Evolutionary conservation across 2,797 vertebrate genomes (phyloP).

Genomic region (Neosilurus mollespiculum): DNA sequence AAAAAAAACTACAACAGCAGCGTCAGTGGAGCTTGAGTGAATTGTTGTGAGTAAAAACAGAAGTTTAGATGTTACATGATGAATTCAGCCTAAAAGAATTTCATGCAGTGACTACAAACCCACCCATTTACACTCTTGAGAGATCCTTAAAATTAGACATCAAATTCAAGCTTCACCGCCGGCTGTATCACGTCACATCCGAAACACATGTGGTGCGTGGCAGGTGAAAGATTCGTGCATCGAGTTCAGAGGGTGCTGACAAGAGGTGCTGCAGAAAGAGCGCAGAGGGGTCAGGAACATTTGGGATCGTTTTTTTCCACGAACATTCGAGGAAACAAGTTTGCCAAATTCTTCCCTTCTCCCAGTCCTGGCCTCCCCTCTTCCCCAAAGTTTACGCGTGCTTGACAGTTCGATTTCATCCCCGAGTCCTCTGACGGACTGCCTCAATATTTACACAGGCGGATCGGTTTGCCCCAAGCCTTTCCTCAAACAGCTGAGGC

Average conservation of each 20-base stretch:
- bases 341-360: conserved; percentile 49
- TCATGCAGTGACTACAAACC: conserved; percentile 3
- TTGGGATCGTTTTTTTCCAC: conserved; percentile 29
- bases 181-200: conserved; percentile 26
- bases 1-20: not conserved
- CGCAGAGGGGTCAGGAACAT: conserved; percentile 32
- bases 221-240: conserved; percentile 37
- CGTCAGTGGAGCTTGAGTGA: conserved; percentile 1
- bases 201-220: conserved; percentile 28
- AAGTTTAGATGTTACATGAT: conserved; percentile 38
- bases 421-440: conserved; percentile 73
- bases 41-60: conserved; percentile 43
- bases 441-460: conserved; percentile 85
- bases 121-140: conserved; percentile 13
- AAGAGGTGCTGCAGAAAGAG: conserved; percentile 43
- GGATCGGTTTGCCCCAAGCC: conserved; percentile 79
- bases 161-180: conserved; percentile 25
- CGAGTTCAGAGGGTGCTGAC: conserved; percentile 50
- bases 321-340: conserved; percentile 58
- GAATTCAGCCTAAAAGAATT: conserved; percentile 50
- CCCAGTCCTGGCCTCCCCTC: conserved; percentile 64
- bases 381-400: conserved; percentile 77
- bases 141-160: conserved; percentile 38
- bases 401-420: conserved; percentile 81
- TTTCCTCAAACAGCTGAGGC: conserved; percentile 68